These are phyloP conservation scores for Euzophera pinguis DNA, from an alignment of 2,888 invertebrate species.

Conservation along the genomic window DNA sequence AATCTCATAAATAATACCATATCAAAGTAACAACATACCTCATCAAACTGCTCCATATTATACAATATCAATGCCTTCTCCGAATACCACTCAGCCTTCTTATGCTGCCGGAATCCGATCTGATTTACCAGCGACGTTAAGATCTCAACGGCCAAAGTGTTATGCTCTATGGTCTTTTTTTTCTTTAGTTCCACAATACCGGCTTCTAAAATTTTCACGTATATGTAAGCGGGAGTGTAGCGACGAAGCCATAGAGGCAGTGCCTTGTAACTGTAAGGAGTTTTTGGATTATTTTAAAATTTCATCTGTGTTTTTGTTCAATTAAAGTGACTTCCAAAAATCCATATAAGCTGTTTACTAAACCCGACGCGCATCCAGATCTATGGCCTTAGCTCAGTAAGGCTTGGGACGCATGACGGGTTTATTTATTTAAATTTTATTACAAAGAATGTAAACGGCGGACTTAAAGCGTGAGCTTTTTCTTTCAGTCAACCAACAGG, in stretches of 20 bases:
- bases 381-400: too few relatives aligned
- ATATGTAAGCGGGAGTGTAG: conserved; percentile 77
- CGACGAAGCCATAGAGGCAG: conserved; percentile 76
- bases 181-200: conserved; percentile 64
- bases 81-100: conserved; percentile 77
- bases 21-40: conserved; percentile 34
- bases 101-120: conserved; percentile 60
- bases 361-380: too few relatives aligned
- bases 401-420: too few relatives aligned
- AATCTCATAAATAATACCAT: too few relatives aligned
- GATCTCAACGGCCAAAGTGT: conserved; percentile 68
- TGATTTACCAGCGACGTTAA: conserved; percentile 75
- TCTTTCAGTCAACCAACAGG: too few relatives aligned
- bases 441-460: too few relatives aligned
- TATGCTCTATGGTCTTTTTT: conserved; percentile 28
- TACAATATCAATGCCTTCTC: conserved; percentile 82
- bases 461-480: too few relatives aligned
- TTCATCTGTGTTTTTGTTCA: too few relatives aligned
- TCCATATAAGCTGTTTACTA: too few relatives aligned
- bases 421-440: too few relatives aligned
- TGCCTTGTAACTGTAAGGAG: conserved; percentile 44
- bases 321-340: too few relatives aligned
- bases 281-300: too few relatives aligned
- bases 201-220: conserved; percentile 54
- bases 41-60: conserved; percentile 40